These are phyloP conservation scores for Acanthis flammea DNA, from an alignment of 2,797 vertebrate species.

Conservation along the genomic window DNA sequence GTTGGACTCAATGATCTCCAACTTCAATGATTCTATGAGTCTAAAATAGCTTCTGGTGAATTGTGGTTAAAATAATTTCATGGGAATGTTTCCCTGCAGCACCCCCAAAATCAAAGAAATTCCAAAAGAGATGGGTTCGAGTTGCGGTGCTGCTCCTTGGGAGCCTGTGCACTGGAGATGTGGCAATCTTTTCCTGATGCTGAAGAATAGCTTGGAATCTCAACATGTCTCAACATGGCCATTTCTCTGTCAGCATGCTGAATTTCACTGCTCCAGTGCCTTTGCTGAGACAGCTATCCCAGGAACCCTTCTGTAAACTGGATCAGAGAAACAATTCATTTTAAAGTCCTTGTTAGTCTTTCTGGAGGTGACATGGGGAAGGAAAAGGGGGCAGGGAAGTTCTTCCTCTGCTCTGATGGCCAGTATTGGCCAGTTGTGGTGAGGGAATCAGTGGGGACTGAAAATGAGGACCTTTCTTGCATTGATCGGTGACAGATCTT, in stretches of 20 bases:
- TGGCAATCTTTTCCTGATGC: background rate
- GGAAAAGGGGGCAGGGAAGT: fast-evolving
- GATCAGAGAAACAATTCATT: background rate
- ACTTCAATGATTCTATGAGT: background rate
- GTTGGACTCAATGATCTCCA: background rate
- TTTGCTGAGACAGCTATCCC: background rate
- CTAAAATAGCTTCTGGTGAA: background rate
- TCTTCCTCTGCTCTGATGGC: background rate
- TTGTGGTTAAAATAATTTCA: background rate
- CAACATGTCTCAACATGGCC: background rate
- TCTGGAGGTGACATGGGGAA: background rate
- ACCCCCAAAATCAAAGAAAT: background rate
- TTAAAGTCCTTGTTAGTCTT: background rate
- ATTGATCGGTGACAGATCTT: background rate
- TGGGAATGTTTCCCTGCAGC: background rate
- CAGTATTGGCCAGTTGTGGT: background rate
- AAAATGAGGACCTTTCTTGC: background rate
- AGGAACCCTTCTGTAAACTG: background rate
- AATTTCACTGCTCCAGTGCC: background rate
- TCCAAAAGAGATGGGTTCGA: background rate
- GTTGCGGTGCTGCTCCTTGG: background rate
- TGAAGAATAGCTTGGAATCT: background rate
- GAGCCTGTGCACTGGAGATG: background rate
- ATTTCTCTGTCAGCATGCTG: background rate
- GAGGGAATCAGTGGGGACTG: background rate